phyloP scores from a whole-genome alignment of 1,140 invertebrate species.

The Dendroctonus ponderosae region DNA sequence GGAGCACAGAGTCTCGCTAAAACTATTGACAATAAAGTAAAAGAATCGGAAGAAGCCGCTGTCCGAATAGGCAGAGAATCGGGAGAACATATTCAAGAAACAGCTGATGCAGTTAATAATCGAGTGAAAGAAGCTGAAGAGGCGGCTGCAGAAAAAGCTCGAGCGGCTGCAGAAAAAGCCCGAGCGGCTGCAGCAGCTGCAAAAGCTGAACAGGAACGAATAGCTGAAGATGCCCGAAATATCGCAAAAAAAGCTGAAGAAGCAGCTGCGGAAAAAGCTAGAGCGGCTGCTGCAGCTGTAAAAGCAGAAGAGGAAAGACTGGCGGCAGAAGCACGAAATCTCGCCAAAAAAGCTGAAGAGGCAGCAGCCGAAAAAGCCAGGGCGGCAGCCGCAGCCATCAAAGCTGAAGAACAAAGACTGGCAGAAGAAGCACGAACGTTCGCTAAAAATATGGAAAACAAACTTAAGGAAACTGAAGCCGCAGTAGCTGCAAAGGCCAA shows the following conservation, averaged over 20 bases:
- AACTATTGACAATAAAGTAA: constrained; percentile 31
- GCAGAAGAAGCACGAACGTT: constrained; percentile 21
- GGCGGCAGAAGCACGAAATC: constrained; percentile 25
- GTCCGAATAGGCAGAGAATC: constrained; percentile 26
- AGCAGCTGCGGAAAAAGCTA: constrained; percentile 28
- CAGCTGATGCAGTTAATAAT: constrained; percentile 31
- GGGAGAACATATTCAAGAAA: constrained; percentile 20
- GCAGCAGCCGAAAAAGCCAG: constrained; percentile 33
- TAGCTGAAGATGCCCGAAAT: constrained; percentile 14
- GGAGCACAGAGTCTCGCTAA: constrained; percentile 28
- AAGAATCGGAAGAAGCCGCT: constrained; percentile 24
- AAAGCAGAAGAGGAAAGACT: constrained; percentile 28
- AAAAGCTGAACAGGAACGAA: constrained; percentile 3
- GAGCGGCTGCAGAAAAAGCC: constrained; percentile 19
- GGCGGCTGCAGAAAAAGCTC: constrained; percentile 16
- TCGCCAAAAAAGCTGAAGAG: constrained; percentile 22
- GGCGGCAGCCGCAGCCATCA: constrained; percentile 26
- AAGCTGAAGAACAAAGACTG: constrained; percentile 9
- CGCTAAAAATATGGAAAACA: constrained; percentile 21
- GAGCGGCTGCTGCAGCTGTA: constrained; percentile 25
- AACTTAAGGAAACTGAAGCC: constrained; percentile 27
- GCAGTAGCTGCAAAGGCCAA: constrained; percentile 12
- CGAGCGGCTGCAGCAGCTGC: constrained; percentile 10
- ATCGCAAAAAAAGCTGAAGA: constrained; percentile 20
- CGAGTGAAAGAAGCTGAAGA: constrained; percentile 30